Percentiles rank a stretch among this genome's conserved stretches.
Evolutionary conservation across 1,140 invertebrate species (phyloP).

Genomic region (Euborellia annulipes): DNA sequence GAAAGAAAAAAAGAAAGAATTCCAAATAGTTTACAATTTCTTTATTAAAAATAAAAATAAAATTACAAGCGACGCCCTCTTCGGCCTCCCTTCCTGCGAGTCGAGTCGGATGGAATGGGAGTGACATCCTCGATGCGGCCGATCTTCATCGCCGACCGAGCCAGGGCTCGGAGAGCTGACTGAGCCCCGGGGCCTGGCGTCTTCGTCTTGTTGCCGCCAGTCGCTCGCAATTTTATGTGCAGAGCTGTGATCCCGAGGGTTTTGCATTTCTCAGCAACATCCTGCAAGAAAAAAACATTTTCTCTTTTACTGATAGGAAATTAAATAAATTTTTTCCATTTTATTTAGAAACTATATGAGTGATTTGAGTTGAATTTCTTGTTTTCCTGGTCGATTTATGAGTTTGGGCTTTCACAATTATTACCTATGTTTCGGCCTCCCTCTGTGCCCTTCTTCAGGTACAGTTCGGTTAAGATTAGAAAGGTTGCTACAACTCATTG

Average conservation of each 20-base stretch:
- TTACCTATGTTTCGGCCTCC: too few species aligned
- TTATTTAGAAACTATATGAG: too few species aligned
- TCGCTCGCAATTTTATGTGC: slow-evolving; percentile 95
- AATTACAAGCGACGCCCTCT: slow-evolving; percentile 94
- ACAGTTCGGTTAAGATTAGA: too few species aligned
- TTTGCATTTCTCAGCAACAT: slow-evolving; percentile 99
- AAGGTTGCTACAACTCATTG: too few species aligned
- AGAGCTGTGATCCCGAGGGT: slow-evolving; percentile 91
- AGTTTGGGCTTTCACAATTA: too few species aligned
- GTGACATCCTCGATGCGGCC: slow-evolving; percentile 99
- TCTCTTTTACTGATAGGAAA: neutral
- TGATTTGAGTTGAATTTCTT: too few species aligned
- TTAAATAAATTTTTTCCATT: neutral
- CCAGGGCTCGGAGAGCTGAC: slow-evolving; percentile 90
- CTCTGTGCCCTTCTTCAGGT: too few species aligned
- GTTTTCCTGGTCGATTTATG: too few species aligned
- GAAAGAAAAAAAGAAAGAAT: too few species aligned
- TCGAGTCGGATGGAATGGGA: slow-evolving; percentile 96
- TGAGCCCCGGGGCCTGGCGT: slow-evolving; percentile 97
- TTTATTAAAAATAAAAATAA: too few species aligned
- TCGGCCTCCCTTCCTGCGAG: slow-evolving; percentile 97
- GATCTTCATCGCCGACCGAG: slow-evolving; percentile 98
- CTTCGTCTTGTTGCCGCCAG: slow-evolving; percentile 96
- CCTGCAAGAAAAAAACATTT: slow-evolving; percentile 48
- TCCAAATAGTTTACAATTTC: too few species aligned